Evolutionary conservation across 2,113 vertebrate genomes (phyloP).

Genomic region (Ochotona princeps): DNA sequence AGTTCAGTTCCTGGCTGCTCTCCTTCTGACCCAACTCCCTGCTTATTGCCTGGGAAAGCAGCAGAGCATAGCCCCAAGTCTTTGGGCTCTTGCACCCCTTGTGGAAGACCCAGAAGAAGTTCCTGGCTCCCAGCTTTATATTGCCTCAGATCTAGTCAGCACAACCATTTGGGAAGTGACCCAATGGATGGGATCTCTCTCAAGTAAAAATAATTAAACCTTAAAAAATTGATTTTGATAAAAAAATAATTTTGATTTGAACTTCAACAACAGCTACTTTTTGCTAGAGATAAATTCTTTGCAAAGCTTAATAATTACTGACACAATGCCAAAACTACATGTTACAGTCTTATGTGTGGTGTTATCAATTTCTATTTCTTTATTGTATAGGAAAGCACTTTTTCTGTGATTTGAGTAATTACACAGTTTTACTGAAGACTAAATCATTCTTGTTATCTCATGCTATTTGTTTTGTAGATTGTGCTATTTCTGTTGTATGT

Average conservation of each 20-base stretch:
- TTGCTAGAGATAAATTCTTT: constrained; percentile 79
- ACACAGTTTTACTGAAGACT: neutral
- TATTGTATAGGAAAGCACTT: constrained; percentile 66
- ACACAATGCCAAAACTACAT: constrained; percentile 67
- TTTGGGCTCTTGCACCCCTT: too few species aligned
- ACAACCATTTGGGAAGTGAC: too few species aligned
- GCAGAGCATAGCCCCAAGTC: too few species aligned
- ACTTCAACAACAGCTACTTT: constrained; percentile 83
- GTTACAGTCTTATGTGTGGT: constrained; percentile 65
- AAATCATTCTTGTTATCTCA: neutral
- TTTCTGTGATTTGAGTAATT: constrained; percentile 52
- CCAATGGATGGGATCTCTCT: too few species aligned
- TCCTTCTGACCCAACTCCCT: too few species aligned
- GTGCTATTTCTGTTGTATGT: constrained; percentile 3
- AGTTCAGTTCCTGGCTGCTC: too few species aligned
- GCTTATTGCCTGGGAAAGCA: too few species aligned
- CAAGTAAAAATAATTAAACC: too few species aligned
- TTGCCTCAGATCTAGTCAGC: too few species aligned
- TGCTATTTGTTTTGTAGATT: neutral
- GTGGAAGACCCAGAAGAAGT: too few species aligned
- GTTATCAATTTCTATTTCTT: constrained; percentile 50
- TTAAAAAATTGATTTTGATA: too few species aligned
- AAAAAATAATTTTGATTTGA: constrained; percentile 66
- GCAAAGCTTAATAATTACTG: constrained; percentile 62
- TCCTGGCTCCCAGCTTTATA: too few species aligned